Base-by-base conservation (phyloP, 2,797 vertebrate species). In the Typhlichthys subterraneus region DNA sequence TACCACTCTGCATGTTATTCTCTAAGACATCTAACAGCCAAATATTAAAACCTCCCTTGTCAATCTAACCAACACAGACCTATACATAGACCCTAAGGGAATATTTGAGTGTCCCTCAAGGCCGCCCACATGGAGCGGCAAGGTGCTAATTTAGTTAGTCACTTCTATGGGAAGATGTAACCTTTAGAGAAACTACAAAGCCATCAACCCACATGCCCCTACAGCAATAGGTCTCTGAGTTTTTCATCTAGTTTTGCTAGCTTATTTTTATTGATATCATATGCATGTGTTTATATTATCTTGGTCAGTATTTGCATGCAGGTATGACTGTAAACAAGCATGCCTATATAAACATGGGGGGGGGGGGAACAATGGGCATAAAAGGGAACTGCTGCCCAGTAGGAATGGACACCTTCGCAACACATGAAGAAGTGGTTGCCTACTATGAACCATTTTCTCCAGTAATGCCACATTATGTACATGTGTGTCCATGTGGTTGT, bases 101-200 rank as follows among this genome's bases (percentile, higher is more conserved):
- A 52, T 45, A 65, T 62, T 52, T 61, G 59, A 50, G 69, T 57
- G 63, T 70, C 79, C 72, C 73, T 73, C 5, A 3, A 66, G 74
- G 80, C 73, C 60, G 46, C 73, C 62, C 70, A 57, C 72, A 50
- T 64, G 38, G 63, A 78, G 67, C 67, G 66, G 4, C 19, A 81
- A 82, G 76, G 83, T 73, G 86, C 78, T 81, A 67, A 82, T 82
- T 65, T 65, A 57, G 33, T 50, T 65, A 78, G 84, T 83, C 77
- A 75, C 72, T 61, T 62, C 66, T 56, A 56, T 56, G 69, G 83
- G 69, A 69, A 63, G 62, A 62, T 65, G 45, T 72, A 78, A 87
- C 77, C 81, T 84, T 82, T 82, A 75, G 60, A 12, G 55, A 70
- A 63, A 55, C 49, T 12, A 12, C 15, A 7, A 47, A 45, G 73